A percentile compares a stretch with the other conserved stretches of the same genome.
Evolutionary conservation across 2,888 invertebrate species (phyloP).

Genomic region (Amphipyra berbera): DNA sequence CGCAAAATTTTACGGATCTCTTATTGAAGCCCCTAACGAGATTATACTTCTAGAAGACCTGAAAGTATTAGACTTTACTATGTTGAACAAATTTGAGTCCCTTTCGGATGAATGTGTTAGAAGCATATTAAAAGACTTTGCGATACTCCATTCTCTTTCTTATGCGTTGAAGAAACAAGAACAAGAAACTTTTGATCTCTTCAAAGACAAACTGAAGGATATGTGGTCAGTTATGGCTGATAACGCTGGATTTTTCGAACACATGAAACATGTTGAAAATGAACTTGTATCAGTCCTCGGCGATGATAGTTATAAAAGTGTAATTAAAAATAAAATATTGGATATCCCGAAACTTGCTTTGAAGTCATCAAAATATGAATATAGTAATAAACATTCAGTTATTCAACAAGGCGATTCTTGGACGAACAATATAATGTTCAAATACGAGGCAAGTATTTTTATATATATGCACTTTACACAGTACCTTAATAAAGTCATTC

Average conservation of each 20-base stretch:
- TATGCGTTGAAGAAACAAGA: conserved; percentile 69
- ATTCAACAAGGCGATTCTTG: conserved; percentile 73
- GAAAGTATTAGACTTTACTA: conserved; percentile 56
- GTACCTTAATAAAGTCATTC: no score
- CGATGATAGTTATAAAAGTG: conserved; percentile 55
- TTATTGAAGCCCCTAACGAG: conserved; percentile 63
- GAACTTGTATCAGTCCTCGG: conserved; percentile 52
- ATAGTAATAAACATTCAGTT: conserved; percentile 58
- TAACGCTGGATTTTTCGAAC: conserved; percentile 6
- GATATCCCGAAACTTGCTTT: conserved; percentile 4
- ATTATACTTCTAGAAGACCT: conserved; percentile 73
- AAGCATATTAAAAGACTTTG: conserved; percentile 68
- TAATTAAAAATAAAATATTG: conserved; percentile 48
- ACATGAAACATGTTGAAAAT: conserved; percentile 46
- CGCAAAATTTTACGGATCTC: conserved; percentile 68
- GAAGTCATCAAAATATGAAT: conserved; percentile 44
- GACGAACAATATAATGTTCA: conserved; percentile 74
- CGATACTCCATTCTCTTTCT: conserved; percentile 71
- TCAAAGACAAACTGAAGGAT: conserved; percentile 53
- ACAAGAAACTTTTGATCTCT: conserved; percentile 56
- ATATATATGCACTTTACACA: no score
- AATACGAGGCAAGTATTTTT: conserved; percentile 57
- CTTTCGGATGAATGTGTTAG: conserved; percentile 63
- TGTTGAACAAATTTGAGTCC: conserved; percentile 66
- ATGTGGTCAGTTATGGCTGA: conserved; percentile 20